Base-by-base conservation (phyloP, 1,140 invertebrate genomes). In the Scylla paramamosain region DNA sequence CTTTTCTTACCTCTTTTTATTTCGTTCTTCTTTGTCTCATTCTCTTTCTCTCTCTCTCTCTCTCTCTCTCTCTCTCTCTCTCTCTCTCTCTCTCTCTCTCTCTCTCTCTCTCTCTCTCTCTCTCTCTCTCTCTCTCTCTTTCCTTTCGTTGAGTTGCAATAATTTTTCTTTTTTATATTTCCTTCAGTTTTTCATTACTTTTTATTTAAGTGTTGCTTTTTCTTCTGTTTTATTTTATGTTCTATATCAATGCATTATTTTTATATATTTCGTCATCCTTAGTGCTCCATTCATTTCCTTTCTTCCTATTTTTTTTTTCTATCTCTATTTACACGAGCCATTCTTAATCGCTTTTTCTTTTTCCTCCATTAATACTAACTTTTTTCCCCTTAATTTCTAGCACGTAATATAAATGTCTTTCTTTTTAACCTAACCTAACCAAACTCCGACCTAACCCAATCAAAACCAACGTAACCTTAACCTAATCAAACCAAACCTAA, bases 261-360 rank as follows among this genome's bases (percentile, higher is more conserved):
- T 39, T 6, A 39, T 39, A 39, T 39, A 39, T 39, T 39, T 39
- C 39, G 6, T 39, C 1, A 39, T 2, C 39, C 6, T 39, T 39
- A 39, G 39, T 39, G 6, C 6, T 39, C 39, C 28, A 28, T 39
- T 32, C 12, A 3, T 45, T 77, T 14, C 67, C 91, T 82, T 45
- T 77, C 4, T 92, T 29, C 32, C 52, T 92, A n/a, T n/a, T n/a
- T 77, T 25, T n/a, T 92, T 82, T 32, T 10, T 92, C 28, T 29
- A 4, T 28, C 29, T 77, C 31, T 77, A 4, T 10, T 32, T 77
- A n/a, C n/a, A n/a, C n/a, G n/a, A n/a, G n/a, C n/a, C n/a, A n/a
- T 28, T 92, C 52, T 32, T 39, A 10, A n/a, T 82, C 31, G 52
- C 20, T 39, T 39, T 16, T 39, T n/a, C 4, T 92, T 83, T 32